Base-by-base conservation (phyloP, 2,888 invertebrate genomes). In the Trichacis sp. region DNA sequence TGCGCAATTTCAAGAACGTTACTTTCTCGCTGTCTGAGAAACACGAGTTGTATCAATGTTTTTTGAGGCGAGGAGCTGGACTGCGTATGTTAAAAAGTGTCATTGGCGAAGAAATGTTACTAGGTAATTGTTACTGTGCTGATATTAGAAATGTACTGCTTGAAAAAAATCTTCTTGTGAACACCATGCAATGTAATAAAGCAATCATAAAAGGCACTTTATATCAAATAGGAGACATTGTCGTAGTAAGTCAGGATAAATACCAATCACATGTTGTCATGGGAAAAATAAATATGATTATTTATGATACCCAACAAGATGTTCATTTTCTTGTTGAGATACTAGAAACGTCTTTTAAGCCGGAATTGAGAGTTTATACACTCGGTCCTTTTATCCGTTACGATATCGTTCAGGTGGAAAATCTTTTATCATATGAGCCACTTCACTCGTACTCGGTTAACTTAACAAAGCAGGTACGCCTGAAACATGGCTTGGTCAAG, bases 31-130 rank as follows among this genome's bases (percentile, higher is more conserved):
- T 61, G 1, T 15, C 12, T 12, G 51, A 49, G 33, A 65, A 61
- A 17, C 65, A 65, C 19, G 65, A 65, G 12, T 30, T 64, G 2
- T 55, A 40, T 17, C 71, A 60, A 59, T 60, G 64, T 47, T 59
- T 45, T 15, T 8, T 67, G 20, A 55, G 63, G 2, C 45, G 64
- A 15, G 64, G 68, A 2, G 15, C 33, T 14, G 48, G 53, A 47
- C 57, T 64, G 6, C 2, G 49, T 38, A 5, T 38, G 24, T 24
- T 24, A 8, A 24, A 24, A 24, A 24, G 24, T 24, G 8, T 8
- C 8, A 24, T 24, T 8, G 24, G 8, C 24, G 4, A 24, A 8
- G 24, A 24, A 24, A 3, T 5, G 24, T 24, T 24, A 24, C 24
- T 5, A 24, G 24, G 8, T 3, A 24, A 3, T 24, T 24, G 3